phyloP scores from a whole-genome alignment of 2,113 vertebrate genomes.

The Paraplagusia blochii region DNA sequence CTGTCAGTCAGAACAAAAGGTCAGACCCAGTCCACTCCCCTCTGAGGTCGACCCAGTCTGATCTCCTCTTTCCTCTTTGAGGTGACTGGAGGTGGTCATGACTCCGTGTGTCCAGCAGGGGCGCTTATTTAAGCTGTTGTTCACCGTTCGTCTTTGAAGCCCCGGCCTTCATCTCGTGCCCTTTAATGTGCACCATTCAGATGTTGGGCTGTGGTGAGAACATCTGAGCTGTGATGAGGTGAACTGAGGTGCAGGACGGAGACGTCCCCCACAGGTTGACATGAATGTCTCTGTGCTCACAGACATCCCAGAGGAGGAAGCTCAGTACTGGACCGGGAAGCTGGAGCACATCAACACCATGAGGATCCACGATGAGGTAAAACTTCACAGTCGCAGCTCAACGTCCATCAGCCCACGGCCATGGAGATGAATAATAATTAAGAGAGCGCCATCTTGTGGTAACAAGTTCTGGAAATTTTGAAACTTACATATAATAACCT shows the following conservation, averaged over 20 bases:
- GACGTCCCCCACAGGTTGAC: neutral
- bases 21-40: constrained; percentile 11
- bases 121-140: constrained; percentile 49
- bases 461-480: no score
- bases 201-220: constrained; percentile 23
- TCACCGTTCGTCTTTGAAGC: constrained; percentile 70
- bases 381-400: no score
- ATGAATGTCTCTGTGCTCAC: constrained; percentile 6
- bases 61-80: no score
- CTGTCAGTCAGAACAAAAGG: no score
- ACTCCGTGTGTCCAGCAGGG: constrained; percentile 50
- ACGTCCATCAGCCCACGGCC: no score
- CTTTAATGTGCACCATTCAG: constrained; percentile 58
- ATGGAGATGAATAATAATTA: no score
- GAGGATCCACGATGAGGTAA: constrained; percentile 84
- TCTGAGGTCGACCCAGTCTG: constrained; percentile 47
- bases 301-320: constrained; percentile 98
- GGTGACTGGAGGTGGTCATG: constrained; percentile 32
- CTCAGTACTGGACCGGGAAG: constrained; percentile 93
- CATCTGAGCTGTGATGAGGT: neutral
- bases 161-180: constrained; percentile 44
- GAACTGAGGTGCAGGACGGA: no score
- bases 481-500: no score
- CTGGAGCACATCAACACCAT: constrained; percentile 88
- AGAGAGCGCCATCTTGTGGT: no score